phyloP scores from a whole-genome alignment of 2,888 invertebrate species.

The Seira musarum region DNA sequence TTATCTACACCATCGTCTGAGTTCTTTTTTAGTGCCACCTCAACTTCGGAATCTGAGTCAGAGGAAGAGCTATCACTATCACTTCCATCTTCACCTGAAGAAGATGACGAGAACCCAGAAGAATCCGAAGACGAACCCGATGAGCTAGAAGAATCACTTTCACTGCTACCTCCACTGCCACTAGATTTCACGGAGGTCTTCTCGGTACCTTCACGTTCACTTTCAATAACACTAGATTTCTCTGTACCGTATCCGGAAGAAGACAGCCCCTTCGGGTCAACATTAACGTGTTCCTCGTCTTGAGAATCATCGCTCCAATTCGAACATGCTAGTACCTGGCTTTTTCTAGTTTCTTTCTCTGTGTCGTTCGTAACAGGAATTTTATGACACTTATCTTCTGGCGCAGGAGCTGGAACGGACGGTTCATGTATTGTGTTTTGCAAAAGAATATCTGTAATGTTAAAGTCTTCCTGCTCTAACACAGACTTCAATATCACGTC shows the following conservation, averaged over 20 bases:
- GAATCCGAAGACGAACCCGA: slow-evolving; percentile 33
- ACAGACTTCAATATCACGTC: slow-evolving; percentile 63
- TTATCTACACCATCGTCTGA: background rate
- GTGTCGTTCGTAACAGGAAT: no score
- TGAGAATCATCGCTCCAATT: slow-evolving; percentile 66
- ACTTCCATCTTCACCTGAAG: slow-evolving; percentile 30
- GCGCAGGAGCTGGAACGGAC: no score
- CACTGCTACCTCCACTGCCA: slow-evolving; percentile 34
- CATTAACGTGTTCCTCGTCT: slow-evolving; percentile 31
- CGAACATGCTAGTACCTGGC: slow-evolving; percentile 2
- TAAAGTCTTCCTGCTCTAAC: slow-evolving; percentile 50
- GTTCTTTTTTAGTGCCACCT: background rate
- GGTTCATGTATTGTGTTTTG: no score
- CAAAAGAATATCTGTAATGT: slow-evolving; percentile 58
- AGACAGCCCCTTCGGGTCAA: no score
- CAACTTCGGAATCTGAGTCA: slow-evolving; percentile 42
- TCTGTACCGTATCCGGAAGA: slow-evolving; percentile 62
- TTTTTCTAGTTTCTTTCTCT: background rate
- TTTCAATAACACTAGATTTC: slow-evolving; percentile 46
- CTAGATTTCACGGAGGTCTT: background rate
- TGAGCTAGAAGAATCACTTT: slow-evolving; percentile 51
- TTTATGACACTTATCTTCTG: no score
- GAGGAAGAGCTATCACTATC: slow-evolving; percentile 39
- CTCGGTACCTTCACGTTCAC: background rate
- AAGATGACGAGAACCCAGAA: slow-evolving; percentile 40